Evolutionary conservation across 1,140 invertebrate species (phyloP), one percentile per base, ranked within the genome.

Genomic region (Drosophila erecta): DNA sequence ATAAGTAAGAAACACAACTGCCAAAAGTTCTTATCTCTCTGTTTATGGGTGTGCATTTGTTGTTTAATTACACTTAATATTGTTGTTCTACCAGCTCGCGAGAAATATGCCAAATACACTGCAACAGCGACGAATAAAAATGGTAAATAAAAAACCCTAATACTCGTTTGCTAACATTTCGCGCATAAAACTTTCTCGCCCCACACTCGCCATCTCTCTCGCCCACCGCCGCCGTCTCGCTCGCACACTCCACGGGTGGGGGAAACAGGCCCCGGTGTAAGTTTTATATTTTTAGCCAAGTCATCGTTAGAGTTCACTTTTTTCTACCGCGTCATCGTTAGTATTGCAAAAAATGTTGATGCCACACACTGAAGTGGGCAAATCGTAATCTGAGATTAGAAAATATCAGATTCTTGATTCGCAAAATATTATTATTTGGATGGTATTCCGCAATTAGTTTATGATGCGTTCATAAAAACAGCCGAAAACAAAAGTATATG

Each of bases 221-320:
- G 35, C 51, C 12, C 67, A 50, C 30, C 54, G n/a, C 15, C 17
- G 44, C 14, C 30, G n/a, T 55, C 44, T 61, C 37, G 10, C 37
- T 55, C 17, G 64, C 66, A 24, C 61, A 20, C 53, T 22, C 20
- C 10, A 37, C 44, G 44, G 69, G 47, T 64, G 30, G 5, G 33
- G 50, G 38, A 65, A 76, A 76, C 50, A 76, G 74, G 71, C 73
- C 61, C 72, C 61, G 79, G 47, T 73, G 58, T 76, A 64, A 50
- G 65, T 60, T 60, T 54, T 33, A 40, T 62, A 27, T 30, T 86
- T 85, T 87, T 27, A 83, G 83, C 71, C 61, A n/a, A 37, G 84
- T 87, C 83, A 87, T 83, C 83, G 79, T 87, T 76, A 87, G 83
- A 72, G 76, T 66, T 83, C 66, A 79, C 24, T 72, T 81, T 86